These are phyloP conservation scores for Sylvilagus floridanus DNA, from an alignment of 2,797 vertebrate species.

Conservation along the genomic window DNA sequence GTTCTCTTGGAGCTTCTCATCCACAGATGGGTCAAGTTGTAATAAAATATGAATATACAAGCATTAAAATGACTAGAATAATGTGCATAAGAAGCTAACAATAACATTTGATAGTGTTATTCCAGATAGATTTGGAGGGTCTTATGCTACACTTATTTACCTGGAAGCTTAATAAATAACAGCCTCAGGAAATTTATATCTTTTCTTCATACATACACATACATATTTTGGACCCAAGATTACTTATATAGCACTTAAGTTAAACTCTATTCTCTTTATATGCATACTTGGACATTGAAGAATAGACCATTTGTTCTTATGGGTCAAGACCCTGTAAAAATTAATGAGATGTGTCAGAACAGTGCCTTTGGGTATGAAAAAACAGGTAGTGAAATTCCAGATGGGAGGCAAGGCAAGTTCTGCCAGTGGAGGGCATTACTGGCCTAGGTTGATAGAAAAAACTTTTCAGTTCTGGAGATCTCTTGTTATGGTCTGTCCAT, in stretches of 20 bases:
- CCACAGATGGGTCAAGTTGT: slow-evolving; percentile 31
- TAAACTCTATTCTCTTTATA: slow-evolving; percentile 79
- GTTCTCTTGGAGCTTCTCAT: slow-evolving; percentile 39
- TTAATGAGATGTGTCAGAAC: slow-evolving; percentile 80
- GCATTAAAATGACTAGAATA: not conserved
- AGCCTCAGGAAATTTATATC: slow-evolving; percentile 44
- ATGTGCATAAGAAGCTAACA: not conserved
- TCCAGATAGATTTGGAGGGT: slow-evolving; percentile 28
- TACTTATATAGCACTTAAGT: slow-evolving; percentile 71
- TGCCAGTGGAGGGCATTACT: slow-evolving; percentile 58
- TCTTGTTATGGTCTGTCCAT: slow-evolving; percentile 18
- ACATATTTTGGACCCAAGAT: slow-evolving; percentile 55
- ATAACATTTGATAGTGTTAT: not conserved
- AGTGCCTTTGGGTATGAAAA: slow-evolving; percentile 75
- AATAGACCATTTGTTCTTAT: slow-evolving; percentile 80
- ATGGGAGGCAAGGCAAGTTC: slow-evolving; percentile 37
- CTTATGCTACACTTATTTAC: slow-evolving; percentile 42
- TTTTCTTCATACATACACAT: slow-evolving; percentile 64
- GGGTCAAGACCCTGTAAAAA: slow-evolving; percentile 83
- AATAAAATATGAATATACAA: slow-evolving; percentile 9
- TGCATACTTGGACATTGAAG: slow-evolving; percentile 82
- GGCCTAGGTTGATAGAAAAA: slow-evolving; percentile 28
- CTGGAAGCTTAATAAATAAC: slow-evolving; percentile 71
- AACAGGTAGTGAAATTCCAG: slow-evolving; percentile 59
- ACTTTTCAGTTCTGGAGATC: not conserved